A percentile compares a stretch with the other conserved stretches of the same genome.
Conservation (phyloP, 2,113 vertebrate genomes). For the Microtus montanus region DNA sequence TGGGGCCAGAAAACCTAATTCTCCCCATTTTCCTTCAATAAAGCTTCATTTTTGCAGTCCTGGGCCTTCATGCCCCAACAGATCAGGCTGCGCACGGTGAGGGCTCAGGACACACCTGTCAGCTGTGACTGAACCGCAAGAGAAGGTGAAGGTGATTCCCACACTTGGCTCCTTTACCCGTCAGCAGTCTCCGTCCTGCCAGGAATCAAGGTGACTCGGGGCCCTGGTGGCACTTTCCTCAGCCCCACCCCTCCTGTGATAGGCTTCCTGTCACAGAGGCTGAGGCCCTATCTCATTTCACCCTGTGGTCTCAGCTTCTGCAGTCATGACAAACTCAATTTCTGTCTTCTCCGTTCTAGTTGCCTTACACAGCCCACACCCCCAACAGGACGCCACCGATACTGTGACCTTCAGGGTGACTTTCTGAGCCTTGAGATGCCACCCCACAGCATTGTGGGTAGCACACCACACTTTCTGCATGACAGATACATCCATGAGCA, state of each 20-base stretch:
- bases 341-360: conserved; percentile 62
- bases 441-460: background rate
- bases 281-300: conserved; percentile 53
- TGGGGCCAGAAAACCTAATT: background rate
- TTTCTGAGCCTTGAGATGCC: conserved; percentile 40
- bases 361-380: background rate
- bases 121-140: background rate
- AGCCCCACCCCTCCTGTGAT: background rate
- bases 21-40: background rate
- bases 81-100: background rate
- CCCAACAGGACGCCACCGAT: conserved; percentile 29
- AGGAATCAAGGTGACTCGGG: conserved; percentile 32
- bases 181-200: background rate
- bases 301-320: conserved; percentile 70
- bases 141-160: conserved; percentile 9
- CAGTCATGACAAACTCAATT: conserved; percentile 66
- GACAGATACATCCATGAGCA: background rate
- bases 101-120: background rate
- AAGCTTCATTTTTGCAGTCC: background rate
- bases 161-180: background rate
- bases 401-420: background rate
- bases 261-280: conserved; percentile 43
- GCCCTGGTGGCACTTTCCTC: background rate
- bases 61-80: background rate
- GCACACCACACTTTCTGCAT: background rate